Percentiles rank a stretch among this genome's conserved stretches.
phyloP scores from a whole-genome alignment of 2,888 invertebrate species.

The Perithous albicinctus region DNA sequence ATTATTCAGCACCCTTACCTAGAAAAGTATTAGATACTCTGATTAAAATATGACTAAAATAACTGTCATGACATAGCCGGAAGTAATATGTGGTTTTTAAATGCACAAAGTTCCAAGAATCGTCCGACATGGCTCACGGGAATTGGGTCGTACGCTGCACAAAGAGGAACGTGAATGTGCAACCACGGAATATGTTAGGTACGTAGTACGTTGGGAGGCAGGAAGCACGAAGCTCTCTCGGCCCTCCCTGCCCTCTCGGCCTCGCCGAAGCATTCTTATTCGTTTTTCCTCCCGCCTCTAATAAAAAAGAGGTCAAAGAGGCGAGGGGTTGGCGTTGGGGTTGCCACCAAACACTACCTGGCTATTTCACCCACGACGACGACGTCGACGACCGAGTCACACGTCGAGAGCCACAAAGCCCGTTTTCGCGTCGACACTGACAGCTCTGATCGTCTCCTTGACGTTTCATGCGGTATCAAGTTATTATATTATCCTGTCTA shows the following conservation, averaged over 20 bases:
- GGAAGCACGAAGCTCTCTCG: slow-evolving; percentile 24
- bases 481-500: slow-evolving; percentile 45
- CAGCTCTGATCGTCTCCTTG: slow-evolving; percentile 15
- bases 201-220: slow-evolving; percentile 8
- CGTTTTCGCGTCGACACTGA: slow-evolving; percentile 38
- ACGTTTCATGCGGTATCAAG: slow-evolving; percentile 47
- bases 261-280: slow-evolving; percentile 39
- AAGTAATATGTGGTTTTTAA: slow-evolving; percentile 22
- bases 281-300: slow-evolving; percentile 36
- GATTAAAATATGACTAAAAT: neutral
- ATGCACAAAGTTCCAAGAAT: slow-evolving; percentile 36
- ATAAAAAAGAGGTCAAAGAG: slow-evolving; percentile 55
- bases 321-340: slow-evolving; percentile 38
- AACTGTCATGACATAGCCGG: neutral
- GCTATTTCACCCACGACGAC: slow-evolving; percentile 36
- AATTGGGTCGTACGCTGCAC: slow-evolving; percentile 59
- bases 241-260: slow-evolving; percentile 38
- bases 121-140: slow-evolving; percentile 26
- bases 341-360: slow-evolving; percentile 20
- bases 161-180: slow-evolving; percentile 58
- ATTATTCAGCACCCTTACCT: neutral
- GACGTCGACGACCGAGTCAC: slow-evolving; percentile 24
- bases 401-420: slow-evolving; percentile 35
- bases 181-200: slow-evolving; percentile 53
- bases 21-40: neutral